Evolutionary conservation across 1,140 invertebrate genomes (phyloP).

Genomic region (Sweltsa coloradensis): DNA sequence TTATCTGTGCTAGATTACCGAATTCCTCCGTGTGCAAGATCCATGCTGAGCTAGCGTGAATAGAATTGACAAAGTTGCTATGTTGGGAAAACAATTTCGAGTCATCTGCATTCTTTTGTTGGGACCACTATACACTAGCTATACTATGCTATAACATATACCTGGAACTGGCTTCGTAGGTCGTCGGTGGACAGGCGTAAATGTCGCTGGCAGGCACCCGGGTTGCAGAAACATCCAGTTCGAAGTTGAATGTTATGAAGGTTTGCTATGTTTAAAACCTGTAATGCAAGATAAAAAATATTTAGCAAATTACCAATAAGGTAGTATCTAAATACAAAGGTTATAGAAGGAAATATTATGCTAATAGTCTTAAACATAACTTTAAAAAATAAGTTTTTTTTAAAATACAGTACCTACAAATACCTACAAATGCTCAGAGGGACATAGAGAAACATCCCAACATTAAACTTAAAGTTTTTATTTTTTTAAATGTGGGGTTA

Average conservation of each 20-base stretch:
- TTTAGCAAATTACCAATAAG: neutral
- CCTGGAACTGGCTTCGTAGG: constrained; percentile 63
- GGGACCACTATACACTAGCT: neutral
- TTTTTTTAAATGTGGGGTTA: too few species aligned
- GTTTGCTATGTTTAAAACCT: constrained; percentile 82
- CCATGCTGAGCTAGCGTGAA: too few species aligned
- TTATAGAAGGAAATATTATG: too few species aligned
- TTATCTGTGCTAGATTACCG: too few species aligned
- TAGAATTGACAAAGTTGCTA: neutral
- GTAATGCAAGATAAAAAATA: constrained; percentile 16
- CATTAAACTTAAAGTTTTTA: too few species aligned
- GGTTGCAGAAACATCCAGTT: constrained; percentile 94
- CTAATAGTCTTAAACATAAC: too few species aligned
- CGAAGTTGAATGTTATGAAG: constrained; percentile 76
- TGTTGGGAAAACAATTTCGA: neutral
- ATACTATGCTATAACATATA: constrained; percentile 21
- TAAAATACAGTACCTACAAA: too few species aligned
- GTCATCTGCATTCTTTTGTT: neutral
- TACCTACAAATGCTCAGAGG: too few species aligned
- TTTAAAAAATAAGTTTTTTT: too few species aligned
- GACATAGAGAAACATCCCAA: too few species aligned
- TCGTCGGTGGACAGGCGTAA: constrained; percentile 54
- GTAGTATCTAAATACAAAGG: neutral
- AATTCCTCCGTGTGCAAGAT: too few species aligned
- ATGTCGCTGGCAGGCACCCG: constrained; percentile 83